Conservation (phyloP, 2,888 invertebrate genomes). For the Rhamnusium bicolor region DNA sequence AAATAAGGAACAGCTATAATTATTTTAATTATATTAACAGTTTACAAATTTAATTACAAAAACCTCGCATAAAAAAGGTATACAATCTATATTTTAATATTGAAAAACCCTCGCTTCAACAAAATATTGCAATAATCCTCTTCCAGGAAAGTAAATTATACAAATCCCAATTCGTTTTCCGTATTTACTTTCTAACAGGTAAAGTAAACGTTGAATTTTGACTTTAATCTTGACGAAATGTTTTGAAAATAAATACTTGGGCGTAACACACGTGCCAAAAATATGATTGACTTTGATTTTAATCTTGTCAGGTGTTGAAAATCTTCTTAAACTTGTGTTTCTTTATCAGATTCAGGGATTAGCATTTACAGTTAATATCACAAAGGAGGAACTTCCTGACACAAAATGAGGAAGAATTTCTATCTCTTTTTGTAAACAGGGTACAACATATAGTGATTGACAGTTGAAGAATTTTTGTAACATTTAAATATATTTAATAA, state of each 20-base stretch:
- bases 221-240: conserved; percentile 37
- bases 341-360: conserved; percentile 8
- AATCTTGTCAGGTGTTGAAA: conserved; percentile 48
- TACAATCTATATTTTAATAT: background rate
- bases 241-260: conserved; percentile 49
- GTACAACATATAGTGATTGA: no score
- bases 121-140: conserved; percentile 1
- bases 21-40: no score
- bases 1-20: no score
- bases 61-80: background rate
- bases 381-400: background rate
- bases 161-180: conserved; percentile 4
- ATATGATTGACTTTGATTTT: conserved; percentile 42
- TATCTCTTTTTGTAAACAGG: no score
- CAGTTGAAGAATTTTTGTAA: no score
- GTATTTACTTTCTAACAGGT: conserved; percentile 18
- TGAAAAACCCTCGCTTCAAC: conserved; percentile 17
- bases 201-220: conserved; percentile 33
- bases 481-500: no score
- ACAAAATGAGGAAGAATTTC: background rate
- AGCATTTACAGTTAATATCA: background rate
- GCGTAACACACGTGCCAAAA: conserved; percentile 48
- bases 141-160: conserved; percentile 50
- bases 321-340: conserved; percentile 23
- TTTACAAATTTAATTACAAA: background rate